These are phyloP conservation scores for Microdon myrmicae DNA, from an alignment of 2,888 invertebrate species.

Conservation along the genomic window DNA sequence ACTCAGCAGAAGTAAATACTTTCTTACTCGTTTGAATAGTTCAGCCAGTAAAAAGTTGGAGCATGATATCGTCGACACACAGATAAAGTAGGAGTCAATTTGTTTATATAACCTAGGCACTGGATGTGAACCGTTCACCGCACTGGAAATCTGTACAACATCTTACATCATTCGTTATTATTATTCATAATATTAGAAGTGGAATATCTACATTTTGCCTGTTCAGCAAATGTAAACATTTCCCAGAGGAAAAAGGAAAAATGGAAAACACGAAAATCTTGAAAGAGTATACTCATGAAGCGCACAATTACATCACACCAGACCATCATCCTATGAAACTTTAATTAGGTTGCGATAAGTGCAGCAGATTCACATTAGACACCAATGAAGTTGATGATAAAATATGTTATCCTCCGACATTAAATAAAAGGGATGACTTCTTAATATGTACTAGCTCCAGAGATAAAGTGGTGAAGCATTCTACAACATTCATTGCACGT, in stretches of 20 bases:
- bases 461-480: background rate
- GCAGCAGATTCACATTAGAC: background rate
- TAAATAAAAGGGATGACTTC: background rate
- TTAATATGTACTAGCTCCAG: background rate
- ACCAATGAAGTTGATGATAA: background rate
- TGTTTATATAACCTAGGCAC: slow-evolving; percentile 31
- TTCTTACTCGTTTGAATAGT: no score
- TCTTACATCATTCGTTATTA: slow-evolving; percentile 5
- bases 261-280: background rate
- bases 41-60: slow-evolving; percentile 16
- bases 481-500: slow-evolving; percentile 1
- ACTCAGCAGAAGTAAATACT: no score
- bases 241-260: background rate
- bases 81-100: slow-evolving; percentile 24
- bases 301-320: background rate
- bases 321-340: slow-evolving; percentile 14
- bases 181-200: background rate
- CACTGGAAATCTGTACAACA: slow-evolving; percentile 12
- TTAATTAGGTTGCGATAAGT: slow-evolving; percentile 31
- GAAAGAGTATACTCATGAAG: slow-evolving; percentile 3
- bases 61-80: no score
- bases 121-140: slow-evolving; percentile 11
- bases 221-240: background rate
- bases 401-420: slow-evolving; percentile 5
- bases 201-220: background rate